These are phyloP conservation scores for Porites cylindrica DNA, from an alignment of 92 coral and sea anemone genomes.

Conservation along the genomic window DNA sequence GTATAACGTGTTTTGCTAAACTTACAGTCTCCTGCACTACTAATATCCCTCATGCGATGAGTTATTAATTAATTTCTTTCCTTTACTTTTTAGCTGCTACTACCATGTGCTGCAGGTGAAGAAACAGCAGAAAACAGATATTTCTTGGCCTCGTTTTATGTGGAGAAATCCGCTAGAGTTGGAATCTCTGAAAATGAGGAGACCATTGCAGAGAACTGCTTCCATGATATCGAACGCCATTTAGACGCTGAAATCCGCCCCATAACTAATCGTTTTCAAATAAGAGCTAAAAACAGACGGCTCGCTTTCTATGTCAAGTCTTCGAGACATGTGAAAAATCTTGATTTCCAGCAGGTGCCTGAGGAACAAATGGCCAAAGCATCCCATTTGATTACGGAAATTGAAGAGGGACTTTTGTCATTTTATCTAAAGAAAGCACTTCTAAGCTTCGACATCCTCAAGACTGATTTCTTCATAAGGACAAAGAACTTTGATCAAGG, in stretches of 20 bases:
- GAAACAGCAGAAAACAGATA: slow-evolving; percentile 41
- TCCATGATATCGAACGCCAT: slow-evolving; percentile 25
- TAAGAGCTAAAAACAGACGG: slow-evolving; percentile 26
- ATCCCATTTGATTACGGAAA: slow-evolving; percentile 3
- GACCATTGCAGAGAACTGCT: slow-evolving; percentile 1
- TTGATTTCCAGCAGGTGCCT: slow-evolving; percentile 14
- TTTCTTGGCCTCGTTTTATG: slow-evolving; percentile 24
- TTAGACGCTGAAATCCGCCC: slow-evolving; percentile 25
- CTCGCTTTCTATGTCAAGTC: slow-evolving; percentile 32
- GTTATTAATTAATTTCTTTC: background rate
- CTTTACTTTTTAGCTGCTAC: background rate
- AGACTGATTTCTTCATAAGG: slow-evolving; percentile 34
- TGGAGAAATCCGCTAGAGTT: slow-evolving; percentile 24
- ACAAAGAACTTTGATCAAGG: slow-evolving; percentile 19
- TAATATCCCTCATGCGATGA: background rate
- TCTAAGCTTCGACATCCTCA: slow-evolving; percentile 14
- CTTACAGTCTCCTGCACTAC: background rate
- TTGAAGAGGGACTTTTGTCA: background rate
- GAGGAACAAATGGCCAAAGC: slow-evolving; percentile 28
- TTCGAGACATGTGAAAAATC: slow-evolving; percentile 26
- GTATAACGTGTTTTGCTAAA: too few species aligned
- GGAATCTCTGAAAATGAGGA: slow-evolving; percentile 17
- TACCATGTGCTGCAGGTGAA: slow-evolving; percentile 37
- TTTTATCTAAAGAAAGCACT: slow-evolving; percentile 20
- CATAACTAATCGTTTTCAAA: slow-evolving; percentile 12